These are phyloP conservation scores for Ctenochaetus hawaiiensis DNA, from an alignment of 2,797 vertebrate species.

Conservation along the genomic window DNA sequence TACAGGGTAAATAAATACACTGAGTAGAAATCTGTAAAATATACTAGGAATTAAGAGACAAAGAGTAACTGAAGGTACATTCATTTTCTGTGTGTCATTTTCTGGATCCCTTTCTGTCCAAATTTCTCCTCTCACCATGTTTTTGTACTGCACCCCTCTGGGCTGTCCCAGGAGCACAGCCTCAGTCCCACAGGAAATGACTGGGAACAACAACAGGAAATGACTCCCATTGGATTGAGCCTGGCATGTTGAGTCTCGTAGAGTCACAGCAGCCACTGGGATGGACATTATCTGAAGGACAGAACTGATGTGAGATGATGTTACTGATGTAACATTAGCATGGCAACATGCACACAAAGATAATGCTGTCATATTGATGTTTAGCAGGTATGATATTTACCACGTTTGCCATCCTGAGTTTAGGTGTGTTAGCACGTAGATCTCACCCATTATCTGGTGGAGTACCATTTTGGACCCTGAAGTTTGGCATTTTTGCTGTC, in stretches of 20 bases:
- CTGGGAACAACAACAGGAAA: conserved; percentile 85
- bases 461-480: no score
- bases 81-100: background rate
- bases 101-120: background rate
- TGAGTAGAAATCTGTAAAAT: background rate
- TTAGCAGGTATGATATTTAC: no score
- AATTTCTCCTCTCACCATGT: conserved; percentile 75
- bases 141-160: conserved; percentile 80
- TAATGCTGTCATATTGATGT: no score
- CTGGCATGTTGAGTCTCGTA: conserved; percentile 80
- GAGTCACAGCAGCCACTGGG: conserved; percentile 71
- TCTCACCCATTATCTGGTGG: no score
- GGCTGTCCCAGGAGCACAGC: conserved; percentile 66
- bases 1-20: background rate
- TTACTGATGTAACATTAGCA: background rate
- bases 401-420: no score
- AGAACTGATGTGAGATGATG: conserved; percentile 21
- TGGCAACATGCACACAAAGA: background rate
- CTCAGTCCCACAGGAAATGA: conserved; percentile 86
- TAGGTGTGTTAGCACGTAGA: no score
- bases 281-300: conserved; percentile 70
- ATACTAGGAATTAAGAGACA: background rate
- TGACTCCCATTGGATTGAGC: conserved; percentile 83
- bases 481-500: no score
- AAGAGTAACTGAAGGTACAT: background rate